phyloP scores from a whole-genome alignment of 2,888 invertebrate species.

The Campoletis raptor region DNA sequence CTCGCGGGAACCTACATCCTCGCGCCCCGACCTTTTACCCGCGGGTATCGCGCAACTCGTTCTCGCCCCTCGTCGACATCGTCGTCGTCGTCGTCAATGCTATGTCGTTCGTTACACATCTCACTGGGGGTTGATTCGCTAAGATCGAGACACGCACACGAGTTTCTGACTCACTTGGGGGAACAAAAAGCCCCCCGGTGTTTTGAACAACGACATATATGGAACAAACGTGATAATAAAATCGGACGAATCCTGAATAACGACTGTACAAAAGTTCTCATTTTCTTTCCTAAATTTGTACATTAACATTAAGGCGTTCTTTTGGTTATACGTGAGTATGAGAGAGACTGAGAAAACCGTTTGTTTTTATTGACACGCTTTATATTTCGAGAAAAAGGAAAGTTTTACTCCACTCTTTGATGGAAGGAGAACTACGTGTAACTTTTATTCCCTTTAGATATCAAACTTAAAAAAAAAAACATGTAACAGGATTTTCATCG shows the following conservation, averaged over 20 bases:
- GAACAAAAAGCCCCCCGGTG: neutral
- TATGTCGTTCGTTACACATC: neutral
- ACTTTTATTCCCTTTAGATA: neutral
- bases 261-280: neutral
- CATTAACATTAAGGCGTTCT: too few species aligned
- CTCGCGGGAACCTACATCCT: slow-evolving; percentile 59
- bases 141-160: neutral
- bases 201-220: neutral
- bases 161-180: neutral
- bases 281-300: neutral
- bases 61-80: slow-evolving; percentile 36
- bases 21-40: neutral
- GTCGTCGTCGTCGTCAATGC: slow-evolving; percentile 9
- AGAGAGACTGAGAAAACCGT: too few species aligned
- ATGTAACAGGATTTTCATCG: neutral
- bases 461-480: neutral
- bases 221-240: neutral
- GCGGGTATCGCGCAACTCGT: slow-evolving; percentile 57
- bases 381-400: too few species aligned
- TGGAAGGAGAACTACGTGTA: neutral
- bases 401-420: too few species aligned
- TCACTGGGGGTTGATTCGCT: neutral
- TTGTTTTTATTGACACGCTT: too few species aligned
- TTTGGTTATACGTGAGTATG: too few species aligned
- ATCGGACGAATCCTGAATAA: neutral